phyloP scores from a whole-genome alignment of 2,888 invertebrate genomes.

The Apodemia hepburni region DNA sequence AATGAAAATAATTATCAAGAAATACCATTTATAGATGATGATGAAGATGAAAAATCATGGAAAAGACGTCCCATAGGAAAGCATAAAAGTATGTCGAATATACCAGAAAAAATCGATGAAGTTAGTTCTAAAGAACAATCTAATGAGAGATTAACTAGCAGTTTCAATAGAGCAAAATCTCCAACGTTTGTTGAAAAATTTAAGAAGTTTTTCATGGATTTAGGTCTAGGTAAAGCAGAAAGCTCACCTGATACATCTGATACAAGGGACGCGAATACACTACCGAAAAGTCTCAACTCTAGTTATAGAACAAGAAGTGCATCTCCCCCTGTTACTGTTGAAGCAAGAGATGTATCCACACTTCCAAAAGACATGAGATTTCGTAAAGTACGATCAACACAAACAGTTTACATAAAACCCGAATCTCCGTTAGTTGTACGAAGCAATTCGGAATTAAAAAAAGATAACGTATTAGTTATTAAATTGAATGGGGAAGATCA shows the following conservation, averaged over 20 bases:
- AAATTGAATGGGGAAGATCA: conserved; percentile 63
- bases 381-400: conserved; percentile 62
- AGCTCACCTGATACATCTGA: conserved; percentile 38
- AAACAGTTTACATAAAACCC: conserved; percentile 65
- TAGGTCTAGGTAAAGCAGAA: conserved; percentile 60
- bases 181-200: conserved; percentile 72
- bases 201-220: conserved; percentile 68
- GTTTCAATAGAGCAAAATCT: conserved; percentile 64
- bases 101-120: conserved; percentile 65
- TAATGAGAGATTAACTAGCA: conserved; percentile 56
- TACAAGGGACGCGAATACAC: conserved; percentile 41
- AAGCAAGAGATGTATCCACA: conserved; percentile 57
- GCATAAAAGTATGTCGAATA: conserved; percentile 70
- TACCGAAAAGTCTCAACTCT: conserved; percentile 61
- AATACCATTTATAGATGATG: conserved; percentile 72
- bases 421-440: conserved; percentile 47
- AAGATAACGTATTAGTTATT: conserved; percentile 66
- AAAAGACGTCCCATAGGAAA: conserved; percentile 54
- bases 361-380: conserved; percentile 73
- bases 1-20: conserved; percentile 72
- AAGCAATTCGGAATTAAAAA: conserved; percentile 45
- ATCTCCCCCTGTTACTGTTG: conserved; percentile 45
- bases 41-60: conserved; percentile 50
- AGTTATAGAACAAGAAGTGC: conserved; percentile 59
- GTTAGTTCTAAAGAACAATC: conserved; percentile 52